Conservation (phyloP, 1,140 invertebrate species). For the Frieseomelitta varia region DNA sequence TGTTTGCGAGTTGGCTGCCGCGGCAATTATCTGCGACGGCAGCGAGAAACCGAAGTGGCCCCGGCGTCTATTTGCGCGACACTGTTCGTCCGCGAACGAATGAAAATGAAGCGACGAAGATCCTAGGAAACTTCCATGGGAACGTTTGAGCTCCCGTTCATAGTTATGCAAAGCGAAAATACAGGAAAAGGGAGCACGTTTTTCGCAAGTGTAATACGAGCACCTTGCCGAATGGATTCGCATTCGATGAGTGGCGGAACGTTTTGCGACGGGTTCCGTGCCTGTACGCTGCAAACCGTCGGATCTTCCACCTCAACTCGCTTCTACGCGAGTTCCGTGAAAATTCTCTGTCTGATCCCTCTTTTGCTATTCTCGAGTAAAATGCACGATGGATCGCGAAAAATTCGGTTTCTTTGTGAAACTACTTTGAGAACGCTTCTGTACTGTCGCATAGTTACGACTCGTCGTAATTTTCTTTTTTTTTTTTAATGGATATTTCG, state of each 20-base stretch:
- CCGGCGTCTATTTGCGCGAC: constrained; percentile 36
- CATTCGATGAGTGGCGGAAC: not conserved
- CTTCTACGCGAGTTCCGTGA: no score
- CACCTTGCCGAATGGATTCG: not conserved
- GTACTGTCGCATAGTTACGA: not conserved
- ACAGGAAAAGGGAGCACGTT: not conserved
- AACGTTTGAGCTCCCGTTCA: constrained; percentile 19
- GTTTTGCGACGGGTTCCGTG: not conserved
- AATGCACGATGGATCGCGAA: not conserved
- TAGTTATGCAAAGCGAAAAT: constrained; percentile 26
- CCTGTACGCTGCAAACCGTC: not conserved
- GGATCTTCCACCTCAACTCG: not conserved
- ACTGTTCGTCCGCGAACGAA: constrained; percentile 44
- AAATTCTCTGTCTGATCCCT: not conserved
- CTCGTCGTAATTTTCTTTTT: no score
- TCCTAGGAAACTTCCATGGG: constrained; percentile 24
- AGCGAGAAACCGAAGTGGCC: constrained; percentile 7
- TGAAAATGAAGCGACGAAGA: constrained; percentile 44
- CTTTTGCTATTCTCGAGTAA: not conserved
- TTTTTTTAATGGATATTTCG: not conserved
- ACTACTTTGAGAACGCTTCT: not conserved
- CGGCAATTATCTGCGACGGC: constrained; percentile 34
- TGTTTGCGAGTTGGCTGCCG: constrained; percentile 30
- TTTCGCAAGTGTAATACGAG: constrained; percentile 30
- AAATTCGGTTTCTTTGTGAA: not conserved